These are phyloP conservation scores for Sebastes cheni DNA, from an alignment of 2,797 vertebrate species.

Conservation along the genomic window DNA sequence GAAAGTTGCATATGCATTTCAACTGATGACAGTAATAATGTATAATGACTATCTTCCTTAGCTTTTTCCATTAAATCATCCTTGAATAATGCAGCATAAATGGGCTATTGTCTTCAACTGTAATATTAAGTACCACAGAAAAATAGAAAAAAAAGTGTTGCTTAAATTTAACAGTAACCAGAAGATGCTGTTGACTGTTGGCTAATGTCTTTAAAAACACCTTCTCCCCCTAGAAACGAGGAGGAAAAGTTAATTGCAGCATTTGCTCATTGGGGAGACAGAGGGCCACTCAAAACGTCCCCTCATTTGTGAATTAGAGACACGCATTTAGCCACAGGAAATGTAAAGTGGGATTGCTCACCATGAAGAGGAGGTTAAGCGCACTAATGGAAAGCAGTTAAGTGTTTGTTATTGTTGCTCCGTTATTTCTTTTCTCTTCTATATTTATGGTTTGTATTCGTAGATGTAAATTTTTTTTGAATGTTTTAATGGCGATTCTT, in stretches of 20 bases:
- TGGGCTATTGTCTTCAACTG: slow-evolving; percentile 86
- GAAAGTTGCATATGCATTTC: slow-evolving; percentile 63
- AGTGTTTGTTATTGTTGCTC: slow-evolving; percentile 80
- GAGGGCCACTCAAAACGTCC: slow-evolving; percentile 94
- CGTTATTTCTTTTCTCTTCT: slow-evolving; percentile 69
- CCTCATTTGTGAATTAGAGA: slow-evolving; percentile 93
- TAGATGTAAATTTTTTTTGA: slow-evolving; percentile 76
- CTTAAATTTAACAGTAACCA: slow-evolving; percentile 87
- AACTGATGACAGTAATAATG: slow-evolving; percentile 67
- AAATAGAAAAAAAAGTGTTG: slow-evolving; percentile 70
- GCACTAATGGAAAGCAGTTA: slow-evolving; percentile 82
- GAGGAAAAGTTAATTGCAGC: slow-evolving; percentile 91
- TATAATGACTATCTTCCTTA: slow-evolving; percentile 74
- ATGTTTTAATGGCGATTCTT: slow-evolving; percentile 48
- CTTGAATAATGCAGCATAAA: slow-evolving; percentile 86
- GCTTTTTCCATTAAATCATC: slow-evolving; percentile 85
- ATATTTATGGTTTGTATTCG: slow-evolving; percentile 87
- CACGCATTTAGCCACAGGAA: slow-evolving; percentile 87
- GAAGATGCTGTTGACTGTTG: slow-evolving; percentile 82
- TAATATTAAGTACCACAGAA: slow-evolving; percentile 87
- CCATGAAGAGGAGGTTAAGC: slow-evolving; percentile 79
- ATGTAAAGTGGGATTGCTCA: slow-evolving; percentile 74
- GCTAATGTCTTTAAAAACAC: slow-evolving; percentile 94
- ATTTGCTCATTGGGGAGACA: slow-evolving; percentile 91
- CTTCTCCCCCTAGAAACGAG: slow-evolving; percentile 80